phyloP scores from a whole-genome alignment of 2,113 vertebrate genomes.

The Datnioides undecimradiatus region DNA sequence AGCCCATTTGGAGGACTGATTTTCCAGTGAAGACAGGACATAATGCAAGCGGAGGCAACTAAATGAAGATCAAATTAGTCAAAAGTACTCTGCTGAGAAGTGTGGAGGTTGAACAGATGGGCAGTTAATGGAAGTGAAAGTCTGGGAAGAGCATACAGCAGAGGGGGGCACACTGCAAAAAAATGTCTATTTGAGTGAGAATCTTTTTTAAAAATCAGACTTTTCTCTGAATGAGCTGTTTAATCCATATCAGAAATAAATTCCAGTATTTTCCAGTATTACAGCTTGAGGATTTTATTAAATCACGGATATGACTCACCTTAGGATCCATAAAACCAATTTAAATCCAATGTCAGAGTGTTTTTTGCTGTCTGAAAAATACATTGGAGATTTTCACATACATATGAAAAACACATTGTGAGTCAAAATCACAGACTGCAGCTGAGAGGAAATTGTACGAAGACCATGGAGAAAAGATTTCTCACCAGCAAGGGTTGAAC shows the following conservation, averaged over 20 bases:
- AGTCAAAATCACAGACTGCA: neutral
- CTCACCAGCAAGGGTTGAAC: neutral
- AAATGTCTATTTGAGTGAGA: neutral
- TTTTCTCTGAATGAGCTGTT: neutral
- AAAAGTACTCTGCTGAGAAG: conserved; percentile 63
- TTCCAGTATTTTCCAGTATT: neutral
- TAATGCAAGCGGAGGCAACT: conserved; percentile 31
- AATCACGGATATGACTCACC: neutral
- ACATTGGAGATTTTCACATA: neutral
- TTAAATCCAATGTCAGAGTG: neutral
- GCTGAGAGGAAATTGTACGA: neutral
- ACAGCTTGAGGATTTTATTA: neutral
- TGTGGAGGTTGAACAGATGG: conserved; percentile 65
- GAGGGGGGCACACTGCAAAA: conserved; percentile 28
- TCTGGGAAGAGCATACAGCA: conserved; percentile 35
- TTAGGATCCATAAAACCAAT: neutral
- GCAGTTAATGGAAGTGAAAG: conserved; percentile 61
- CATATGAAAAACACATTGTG: neutral
- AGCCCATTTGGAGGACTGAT: conserved; percentile 37
- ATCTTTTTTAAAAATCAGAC: conserved; percentile 8
- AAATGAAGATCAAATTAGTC: conserved; percentile 63
- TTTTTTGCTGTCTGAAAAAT: neutral
- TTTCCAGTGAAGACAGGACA: conserved; percentile 16
- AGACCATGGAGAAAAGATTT: neutral
- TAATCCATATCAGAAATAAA: neutral